Percentiles rank a stretch among this genome's conserved stretches.
phyloP scores from a whole-genome alignment of 2,888 invertebrate genomes.

The Incurvaria masculella region DNA sequence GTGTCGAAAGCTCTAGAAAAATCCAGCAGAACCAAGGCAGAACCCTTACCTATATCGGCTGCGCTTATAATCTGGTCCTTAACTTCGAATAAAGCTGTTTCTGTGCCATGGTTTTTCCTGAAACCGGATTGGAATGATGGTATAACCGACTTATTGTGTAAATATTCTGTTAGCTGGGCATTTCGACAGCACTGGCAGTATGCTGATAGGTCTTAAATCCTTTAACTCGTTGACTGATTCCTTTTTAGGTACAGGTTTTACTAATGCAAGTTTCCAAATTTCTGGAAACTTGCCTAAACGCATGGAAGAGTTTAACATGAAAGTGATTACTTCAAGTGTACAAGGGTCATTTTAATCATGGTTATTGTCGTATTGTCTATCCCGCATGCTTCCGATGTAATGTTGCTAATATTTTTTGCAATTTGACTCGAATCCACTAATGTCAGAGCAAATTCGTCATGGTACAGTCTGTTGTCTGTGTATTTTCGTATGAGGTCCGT shows the following conservation, averaged over 20 bases:
- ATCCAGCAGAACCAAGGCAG: not conserved
- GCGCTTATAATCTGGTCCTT: not conserved
- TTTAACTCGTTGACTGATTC: not conserved
- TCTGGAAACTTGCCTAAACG: not conserved
- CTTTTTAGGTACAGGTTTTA: not conserved
- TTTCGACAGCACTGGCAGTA: not conserved
- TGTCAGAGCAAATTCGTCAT: not conserved
- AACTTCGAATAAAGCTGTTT: not conserved
- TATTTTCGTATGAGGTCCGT: too few relatives aligned
- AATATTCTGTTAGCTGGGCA: not conserved
- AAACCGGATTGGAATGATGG: not conserved
- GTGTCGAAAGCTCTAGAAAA: not conserved
- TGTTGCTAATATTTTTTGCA: not conserved
- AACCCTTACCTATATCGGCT: not conserved
- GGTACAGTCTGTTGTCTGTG: too few relatives aligned
- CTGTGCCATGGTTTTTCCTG: not conserved
- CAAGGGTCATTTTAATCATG: not conserved
- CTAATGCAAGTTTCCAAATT: not conserved
- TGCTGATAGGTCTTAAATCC: not conserved
- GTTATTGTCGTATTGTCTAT: not conserved
- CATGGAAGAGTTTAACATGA: not conserved
- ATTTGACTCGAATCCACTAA: not conserved
- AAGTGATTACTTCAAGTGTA: not conserved
- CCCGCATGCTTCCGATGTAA: not conserved
- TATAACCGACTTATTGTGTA: not conserved